These are phyloP conservation scores for Formica selysi DNA, from an alignment of 1,140 invertebrate genomes.

Conservation along the genomic window DNA sequence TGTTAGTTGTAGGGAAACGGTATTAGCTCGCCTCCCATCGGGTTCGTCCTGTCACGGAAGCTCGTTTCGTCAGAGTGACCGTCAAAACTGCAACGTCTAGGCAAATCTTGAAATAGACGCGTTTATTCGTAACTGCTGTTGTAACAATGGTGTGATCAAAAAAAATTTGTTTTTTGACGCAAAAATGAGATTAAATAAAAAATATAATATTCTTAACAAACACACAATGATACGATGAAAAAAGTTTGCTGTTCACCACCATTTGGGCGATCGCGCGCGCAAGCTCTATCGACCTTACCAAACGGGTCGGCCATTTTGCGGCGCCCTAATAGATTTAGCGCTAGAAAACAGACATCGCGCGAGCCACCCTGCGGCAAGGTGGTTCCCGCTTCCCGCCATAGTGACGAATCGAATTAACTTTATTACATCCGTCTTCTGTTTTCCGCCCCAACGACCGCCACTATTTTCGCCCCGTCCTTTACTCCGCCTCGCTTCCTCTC, in stretches of 20 bases:
- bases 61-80: neutral
- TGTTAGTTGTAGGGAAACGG: slow-evolving; percentile 69
- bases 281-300: slow-evolving; percentile 62
- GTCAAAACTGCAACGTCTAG: neutral
- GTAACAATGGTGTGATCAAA: neutral
- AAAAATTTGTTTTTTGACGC: neutral
- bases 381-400: slow-evolving; percentile 63
- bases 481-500: slow-evolving; percentile 25
- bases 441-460: slow-evolving; percentile 77
- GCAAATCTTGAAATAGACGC: neutral
- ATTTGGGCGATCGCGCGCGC: neutral
- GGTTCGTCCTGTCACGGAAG: slow-evolving; percentile 20
- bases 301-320: slow-evolving; percentile 78
- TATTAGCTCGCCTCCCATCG: slow-evolving; percentile 52
- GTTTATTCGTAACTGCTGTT: neutral
- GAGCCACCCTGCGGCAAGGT: slow-evolving; percentile 62
- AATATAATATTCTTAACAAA: too few species aligned
- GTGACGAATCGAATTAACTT: slow-evolving; percentile 85
- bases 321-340: slow-evolving; percentile 80
- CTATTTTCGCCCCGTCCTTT: slow-evolving; percentile 67
- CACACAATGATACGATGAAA: neutral
- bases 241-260: neutral
- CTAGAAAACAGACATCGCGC: slow-evolving; percentile 81
- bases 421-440: slow-evolving; percentile 84
- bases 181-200: too few species aligned